Conservation (phyloP, 92 coral and sea anemone species). For the Epizoanthus scotinus region DNA sequence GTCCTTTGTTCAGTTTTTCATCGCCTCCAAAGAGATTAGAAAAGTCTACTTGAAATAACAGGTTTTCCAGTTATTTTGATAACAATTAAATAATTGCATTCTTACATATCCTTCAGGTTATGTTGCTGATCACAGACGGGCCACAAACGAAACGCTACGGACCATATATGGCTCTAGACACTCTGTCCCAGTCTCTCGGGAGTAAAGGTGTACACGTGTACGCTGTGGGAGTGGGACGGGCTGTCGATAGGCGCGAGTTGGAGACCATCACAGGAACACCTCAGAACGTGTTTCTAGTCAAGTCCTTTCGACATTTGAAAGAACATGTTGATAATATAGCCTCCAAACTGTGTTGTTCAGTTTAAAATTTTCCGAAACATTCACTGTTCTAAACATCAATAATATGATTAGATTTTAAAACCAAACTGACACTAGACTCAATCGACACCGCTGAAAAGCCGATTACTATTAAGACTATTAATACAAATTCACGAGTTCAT, state of each 20-base stretch:
- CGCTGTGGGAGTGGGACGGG: constrained; percentile 36
- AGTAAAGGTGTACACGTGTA: constrained; percentile 26
- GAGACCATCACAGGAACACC: constrained; percentile 4
- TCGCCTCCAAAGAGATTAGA: too few relatives aligned
- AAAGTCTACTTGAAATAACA: too few relatives aligned
- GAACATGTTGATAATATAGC: too few relatives aligned
- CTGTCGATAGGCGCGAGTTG: neutral
- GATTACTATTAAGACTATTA: too few relatives aligned
- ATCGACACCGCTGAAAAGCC: too few relatives aligned
- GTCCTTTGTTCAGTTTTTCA: neutral
- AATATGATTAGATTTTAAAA: too few relatives aligned
- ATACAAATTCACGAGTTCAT: too few relatives aligned
- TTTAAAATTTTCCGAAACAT: too few relatives aligned
- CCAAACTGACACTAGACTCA: too few relatives aligned
- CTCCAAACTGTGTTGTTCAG: too few relatives aligned
- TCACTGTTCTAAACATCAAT: too few relatives aligned
- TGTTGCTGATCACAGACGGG: constrained; percentile 12
- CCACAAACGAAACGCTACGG: constrained; percentile 3
- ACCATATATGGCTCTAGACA: neutral
- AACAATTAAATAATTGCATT: too few relatives aligned
- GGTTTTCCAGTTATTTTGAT: neutral
- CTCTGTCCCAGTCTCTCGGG: neutral
- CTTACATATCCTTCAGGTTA: neutral
- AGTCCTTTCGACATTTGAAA: neutral
- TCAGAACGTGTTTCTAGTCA: neutral